Evolutionary conservation across 2,797 vertebrate species (phyloP), one percentile per base, ranked within the genome.

Genomic region (Austrolebias charrua): DNA sequence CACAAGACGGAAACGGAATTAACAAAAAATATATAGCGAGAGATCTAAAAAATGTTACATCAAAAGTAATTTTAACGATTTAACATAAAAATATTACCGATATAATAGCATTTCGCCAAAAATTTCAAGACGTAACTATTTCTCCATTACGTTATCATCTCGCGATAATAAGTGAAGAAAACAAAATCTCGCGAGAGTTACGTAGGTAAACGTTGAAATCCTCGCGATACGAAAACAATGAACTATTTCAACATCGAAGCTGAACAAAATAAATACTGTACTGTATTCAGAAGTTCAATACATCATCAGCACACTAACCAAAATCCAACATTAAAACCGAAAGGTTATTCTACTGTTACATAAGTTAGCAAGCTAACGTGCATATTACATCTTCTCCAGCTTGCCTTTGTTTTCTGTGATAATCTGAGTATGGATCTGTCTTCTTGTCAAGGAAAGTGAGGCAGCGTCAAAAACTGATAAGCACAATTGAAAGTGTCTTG

Each of bases 341-440:
- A 47, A 9, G 1, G 2, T 35, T 7, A 1, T 15, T 16, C 29
- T 58, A 24, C 15, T n/a, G 52, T 51, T 46, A 62, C 15, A 0
- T 3, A 2, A 0, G 31, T 46, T 81, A 71, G 31, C 60, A 24
- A 50, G 74, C 76, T 80, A 75, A 63, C 24, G 46, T 49, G 2
- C 58, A 42, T 13, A 11, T 6, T 44, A 38, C 45, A 19, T 55
- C 0, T 5, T 20, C 15, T 38, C 24, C 24, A 9, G 45, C 83
- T 85, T 84, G 82, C 86, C 86, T 86, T 88, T 85, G 51, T 57
- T 66, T 19, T 13, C 48, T 52, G 52, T 1, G 14, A 1, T 7
- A 63, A 43, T 71, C 49, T 62, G 82, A 24, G 35, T n/a, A 16
- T 57, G 64, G 42, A 83, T 38, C 35, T 8, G 40, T 0, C 10